phyloP scores from a whole-genome alignment of 2,888 invertebrate genomes.

The Polyommatus iphigenia region DNA sequence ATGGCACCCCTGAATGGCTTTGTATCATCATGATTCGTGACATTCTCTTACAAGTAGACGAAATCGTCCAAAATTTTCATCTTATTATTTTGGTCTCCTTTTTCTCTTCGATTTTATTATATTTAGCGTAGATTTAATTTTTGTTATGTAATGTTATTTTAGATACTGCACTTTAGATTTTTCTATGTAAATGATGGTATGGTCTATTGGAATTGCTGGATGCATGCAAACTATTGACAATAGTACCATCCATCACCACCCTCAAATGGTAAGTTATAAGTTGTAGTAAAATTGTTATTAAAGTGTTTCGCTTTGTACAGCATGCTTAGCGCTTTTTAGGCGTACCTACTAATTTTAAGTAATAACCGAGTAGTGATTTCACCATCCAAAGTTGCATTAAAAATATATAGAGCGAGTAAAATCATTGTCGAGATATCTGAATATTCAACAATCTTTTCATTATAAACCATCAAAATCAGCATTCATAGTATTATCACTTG shows the following conservation, averaged over 20 bases:
- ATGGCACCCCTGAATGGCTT: conserved; percentile 79
- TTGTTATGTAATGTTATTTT: conserved; percentile 70
- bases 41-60: conserved; percentile 59
- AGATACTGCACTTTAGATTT: conserved; percentile 73
- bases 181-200: conserved; percentile 66
- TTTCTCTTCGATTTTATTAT: conserved; percentile 63
- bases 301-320: conserved; percentile 23
- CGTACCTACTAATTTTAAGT: conserved; percentile 17
- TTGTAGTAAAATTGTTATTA: conserved; percentile 20
- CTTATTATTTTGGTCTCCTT: conserved; percentile 64
- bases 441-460: neutral
- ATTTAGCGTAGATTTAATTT: conserved; percentile 62
- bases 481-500: neutral
- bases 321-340: conserved; percentile 23
- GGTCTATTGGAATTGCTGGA: conserved; percentile 41
- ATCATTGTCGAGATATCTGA: neutral
- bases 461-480: neutral
- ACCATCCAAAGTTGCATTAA: conserved; percentile 19
- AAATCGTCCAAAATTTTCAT: conserved; percentile 66
- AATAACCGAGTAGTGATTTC: conserved; percentile 3
- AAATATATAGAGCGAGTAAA: neutral
- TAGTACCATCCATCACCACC: conserved; percentile 27
- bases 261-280: conserved; percentile 17
- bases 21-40: conserved; percentile 71
- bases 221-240: conserved; percentile 39